Evolutionary conservation across 2,797 vertebrate genomes (phyloP).

Genomic region (Huso huso): DNA sequence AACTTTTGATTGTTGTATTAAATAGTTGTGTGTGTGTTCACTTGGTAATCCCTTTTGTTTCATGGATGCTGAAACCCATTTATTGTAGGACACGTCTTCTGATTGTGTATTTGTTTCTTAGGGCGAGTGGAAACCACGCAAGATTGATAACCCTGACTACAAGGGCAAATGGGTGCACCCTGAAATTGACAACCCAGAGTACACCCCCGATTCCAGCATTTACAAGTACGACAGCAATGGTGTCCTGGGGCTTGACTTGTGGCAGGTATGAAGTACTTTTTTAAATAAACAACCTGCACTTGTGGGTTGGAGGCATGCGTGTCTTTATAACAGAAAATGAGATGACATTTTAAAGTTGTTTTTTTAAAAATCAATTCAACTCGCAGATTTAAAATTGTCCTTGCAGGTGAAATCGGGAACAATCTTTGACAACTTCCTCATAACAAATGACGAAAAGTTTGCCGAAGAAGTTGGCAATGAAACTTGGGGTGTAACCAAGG

Average conservation of each 20-base stretch:
- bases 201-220: slow-evolving; percentile 62
- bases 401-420: slow-evolving; percentile 72
- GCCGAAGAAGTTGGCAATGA: slow-evolving; percentile 70
- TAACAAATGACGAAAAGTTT: slow-evolving; percentile 67
- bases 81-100: background rate
- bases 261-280: slow-evolving; percentile 54
- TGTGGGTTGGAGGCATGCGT: too few relatives aligned
- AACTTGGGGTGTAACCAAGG: slow-evolving; percentile 69
- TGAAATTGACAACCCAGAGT: slow-evolving; percentile 74
- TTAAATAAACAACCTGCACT: too few relatives aligned
- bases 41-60: background rate
- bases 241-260: slow-evolving; percentile 70
- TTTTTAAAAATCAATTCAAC: background rate
- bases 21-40: background rate
- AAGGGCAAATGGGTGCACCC: slow-evolving; percentile 74
- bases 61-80: background rate
- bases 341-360: background rate
- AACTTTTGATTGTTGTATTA: background rate
- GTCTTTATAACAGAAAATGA: too few relatives aligned
- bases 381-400: background rate
- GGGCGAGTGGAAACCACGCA: slow-evolving; percentile 66
- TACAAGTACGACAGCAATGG: slow-evolving; percentile 60
- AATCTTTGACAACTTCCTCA: slow-evolving; percentile 78
- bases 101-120: slow-evolving; percentile 27
- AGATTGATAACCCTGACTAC: slow-evolving; percentile 66